Conservation (phyloP, 2,797 vertebrate species). For the Hippocampus kuda region DNA sequence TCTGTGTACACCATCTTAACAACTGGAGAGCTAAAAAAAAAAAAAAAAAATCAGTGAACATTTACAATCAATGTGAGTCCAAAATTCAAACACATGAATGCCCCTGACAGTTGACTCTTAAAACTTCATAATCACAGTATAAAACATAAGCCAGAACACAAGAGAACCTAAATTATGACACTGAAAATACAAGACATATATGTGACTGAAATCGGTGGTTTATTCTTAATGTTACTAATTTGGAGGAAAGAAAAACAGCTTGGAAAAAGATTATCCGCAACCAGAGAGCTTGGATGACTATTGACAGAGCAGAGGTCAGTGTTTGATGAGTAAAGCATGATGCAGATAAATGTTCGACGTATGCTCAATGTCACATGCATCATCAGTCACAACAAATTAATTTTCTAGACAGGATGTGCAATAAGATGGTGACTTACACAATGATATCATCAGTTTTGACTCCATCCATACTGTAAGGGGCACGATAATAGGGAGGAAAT, state of each 20-base stretch:
- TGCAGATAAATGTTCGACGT: conserved; percentile 7
- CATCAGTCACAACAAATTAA: conserved; percentile 8
- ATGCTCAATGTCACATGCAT: neutral
- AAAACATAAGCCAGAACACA: too few species aligned
- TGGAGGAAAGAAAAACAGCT: neutral
- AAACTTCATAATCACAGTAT: too few species aligned
- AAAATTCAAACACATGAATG: too few species aligned
- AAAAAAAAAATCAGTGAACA: too few species aligned
- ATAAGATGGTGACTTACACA: neutral
- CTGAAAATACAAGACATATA: neutral
- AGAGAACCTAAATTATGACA: too few species aligned
- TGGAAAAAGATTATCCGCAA: conserved; percentile 3
- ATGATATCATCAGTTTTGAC: neutral
- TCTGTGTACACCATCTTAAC: too few species aligned
- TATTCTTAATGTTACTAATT: neutral
- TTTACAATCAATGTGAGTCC: too few species aligned
- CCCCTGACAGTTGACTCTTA: too few species aligned
- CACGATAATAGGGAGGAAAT: neutral
- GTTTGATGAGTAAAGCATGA: conserved; percentile 19
- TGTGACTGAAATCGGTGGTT: neutral
- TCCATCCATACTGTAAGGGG: neutral
- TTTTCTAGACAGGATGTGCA: conserved; percentile 4
- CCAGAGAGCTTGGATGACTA: conserved; percentile 1
- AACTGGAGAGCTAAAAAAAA: too few species aligned
- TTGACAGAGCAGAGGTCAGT: conserved; percentile 7